Conservation (phyloP, 2,888 invertebrate genomes). For the Netelia virgata region DNA sequence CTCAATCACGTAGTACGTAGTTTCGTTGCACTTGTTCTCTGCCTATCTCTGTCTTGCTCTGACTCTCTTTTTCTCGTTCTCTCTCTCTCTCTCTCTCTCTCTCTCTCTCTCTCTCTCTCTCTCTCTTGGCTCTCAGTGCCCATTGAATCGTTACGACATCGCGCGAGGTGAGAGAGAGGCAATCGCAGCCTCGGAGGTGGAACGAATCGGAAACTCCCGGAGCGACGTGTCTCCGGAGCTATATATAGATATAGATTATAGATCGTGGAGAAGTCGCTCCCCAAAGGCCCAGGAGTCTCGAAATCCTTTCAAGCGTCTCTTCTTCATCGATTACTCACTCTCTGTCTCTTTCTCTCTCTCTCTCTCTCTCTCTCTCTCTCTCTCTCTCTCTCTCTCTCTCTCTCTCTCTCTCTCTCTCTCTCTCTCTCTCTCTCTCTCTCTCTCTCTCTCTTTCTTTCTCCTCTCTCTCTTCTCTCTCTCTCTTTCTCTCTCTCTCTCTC, state of each 20-base stretch:
- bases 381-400: neutral
- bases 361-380: too few relatives aligned
- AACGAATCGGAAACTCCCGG: conserved; percentile 59
- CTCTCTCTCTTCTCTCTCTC: too few relatives aligned
- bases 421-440: too few relatives aligned
- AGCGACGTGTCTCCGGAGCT: conserved; percentile 44
- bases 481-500: too few relatives aligned
- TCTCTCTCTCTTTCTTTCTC: neutral
- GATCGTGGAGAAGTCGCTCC: conserved; percentile 26
- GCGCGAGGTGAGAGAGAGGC: conserved; percentile 36
- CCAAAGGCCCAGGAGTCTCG: conserved; percentile 40
- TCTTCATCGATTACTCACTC: conserved; percentile 59
- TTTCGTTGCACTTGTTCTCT: conserved; percentile 54
- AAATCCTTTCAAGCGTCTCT: conserved; percentile 58
- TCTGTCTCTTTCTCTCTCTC: too few relatives aligned
- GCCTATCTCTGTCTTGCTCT: neutral
- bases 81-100: too few relatives aligned
- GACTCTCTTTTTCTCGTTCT: too few relatives aligned
- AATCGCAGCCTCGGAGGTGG: conserved; percentile 42
- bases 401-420: too few relatives aligned
- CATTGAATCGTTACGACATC: conserved; percentile 68
- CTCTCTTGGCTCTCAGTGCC: conserved; percentile 56
- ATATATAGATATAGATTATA: conserved; percentile 25
- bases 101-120: neutral
- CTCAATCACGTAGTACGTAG: conserved; percentile 62